Evolutionary conservation across 2,797 vertebrate genomes (phyloP).

Genomic region (Poecile montanus): DNA sequence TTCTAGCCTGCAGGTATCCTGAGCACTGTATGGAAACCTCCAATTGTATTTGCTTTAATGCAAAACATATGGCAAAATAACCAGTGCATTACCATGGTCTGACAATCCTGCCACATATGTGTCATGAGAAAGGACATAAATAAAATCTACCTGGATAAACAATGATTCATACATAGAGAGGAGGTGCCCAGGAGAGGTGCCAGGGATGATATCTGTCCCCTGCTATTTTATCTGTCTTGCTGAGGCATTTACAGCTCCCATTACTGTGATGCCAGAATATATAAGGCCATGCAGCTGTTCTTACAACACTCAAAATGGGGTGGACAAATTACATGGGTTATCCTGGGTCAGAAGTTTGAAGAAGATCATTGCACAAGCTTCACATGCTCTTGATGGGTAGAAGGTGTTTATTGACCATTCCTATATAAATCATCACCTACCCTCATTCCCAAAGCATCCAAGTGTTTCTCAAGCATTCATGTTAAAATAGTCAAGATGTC

Average conservation of each 20-base stretch:
- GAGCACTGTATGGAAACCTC: not conserved
- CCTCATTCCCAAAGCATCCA: not conserved
- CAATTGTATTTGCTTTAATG: not conserved
- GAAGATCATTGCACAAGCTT: not conserved
- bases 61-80: not conserved
- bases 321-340: constrained; percentile 7
- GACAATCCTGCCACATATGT: not conserved
- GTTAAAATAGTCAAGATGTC: not conserved
- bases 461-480: not conserved
- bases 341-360: not conserved
- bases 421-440: not conserved
- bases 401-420: not conserved
- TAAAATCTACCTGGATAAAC: not conserved
- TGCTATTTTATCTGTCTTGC: constrained; percentile 43
- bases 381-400: not conserved
- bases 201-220: constrained; percentile 13
- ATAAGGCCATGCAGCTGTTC: not conserved
- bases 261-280: not conserved
- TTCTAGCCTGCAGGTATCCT: not conserved
- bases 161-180: not conserved
- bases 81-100: not conserved
- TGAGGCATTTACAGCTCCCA: not conserved
- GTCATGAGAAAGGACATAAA: not conserved
- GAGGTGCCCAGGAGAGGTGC: not conserved
- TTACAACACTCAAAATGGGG: not conserved